Conservation (phyloP, 2,113 vertebrate species). For the Micromys minutus region DNA sequence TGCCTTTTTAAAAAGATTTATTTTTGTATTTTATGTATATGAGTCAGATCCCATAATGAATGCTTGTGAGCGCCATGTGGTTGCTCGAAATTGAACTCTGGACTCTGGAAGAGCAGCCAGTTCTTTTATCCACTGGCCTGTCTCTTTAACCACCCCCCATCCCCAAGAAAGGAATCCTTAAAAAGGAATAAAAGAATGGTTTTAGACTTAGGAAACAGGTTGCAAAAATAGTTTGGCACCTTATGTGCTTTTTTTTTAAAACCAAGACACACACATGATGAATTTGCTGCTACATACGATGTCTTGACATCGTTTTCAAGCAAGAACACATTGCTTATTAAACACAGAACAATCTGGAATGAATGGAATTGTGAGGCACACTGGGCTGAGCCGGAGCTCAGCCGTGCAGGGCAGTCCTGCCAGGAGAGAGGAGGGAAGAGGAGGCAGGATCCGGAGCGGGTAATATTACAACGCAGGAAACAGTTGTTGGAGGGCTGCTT, state of each 20-base stretch:
- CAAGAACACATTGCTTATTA: neutral
- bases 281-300: neutral
- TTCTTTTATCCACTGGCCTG: neutral
- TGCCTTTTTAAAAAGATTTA: neutral
- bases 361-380: neutral
- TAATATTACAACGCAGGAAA: accelerated
- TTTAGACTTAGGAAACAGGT: neutral
- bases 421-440: neutral
- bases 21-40: neutral
- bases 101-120: neutral
- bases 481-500: neutral
- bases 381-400: neutral
- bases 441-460: neutral
- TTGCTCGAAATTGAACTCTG: neutral
- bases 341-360: neutral
- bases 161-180: neutral
- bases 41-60: neutral
- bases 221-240: neutral
- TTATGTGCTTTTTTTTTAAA: neutral
- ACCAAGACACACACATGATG: neutral
- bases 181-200: neutral
- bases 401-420: neutral
- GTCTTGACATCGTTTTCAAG: neutral
- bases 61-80: neutral
- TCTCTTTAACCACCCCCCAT: neutral